Percentiles rank a stretch among this genome's conserved stretches.
These are phyloP conservation scores for Chamaetylas fuelleborni DNA, from an alignment of 2,113 vertebrate genomes.

Conservation along the genomic window DNA sequence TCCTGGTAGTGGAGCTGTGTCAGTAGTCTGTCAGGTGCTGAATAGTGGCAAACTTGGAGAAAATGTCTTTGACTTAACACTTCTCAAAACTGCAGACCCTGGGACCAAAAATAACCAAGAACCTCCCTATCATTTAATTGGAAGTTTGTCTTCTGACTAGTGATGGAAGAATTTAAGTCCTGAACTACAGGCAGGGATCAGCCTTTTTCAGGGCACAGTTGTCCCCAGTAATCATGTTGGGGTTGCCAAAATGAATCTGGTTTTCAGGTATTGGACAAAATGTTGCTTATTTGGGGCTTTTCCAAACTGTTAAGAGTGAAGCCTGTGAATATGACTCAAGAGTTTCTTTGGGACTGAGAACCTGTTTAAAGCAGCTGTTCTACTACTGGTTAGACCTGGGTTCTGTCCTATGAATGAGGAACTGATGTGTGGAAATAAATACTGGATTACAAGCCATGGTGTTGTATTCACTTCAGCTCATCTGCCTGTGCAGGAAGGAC, in stretches of 20 bases:
- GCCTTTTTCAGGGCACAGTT: background rate
- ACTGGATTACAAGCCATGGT: slow-evolving; percentile 18
- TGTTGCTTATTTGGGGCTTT: background rate
- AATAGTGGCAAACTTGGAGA: slow-evolving; percentile 3
- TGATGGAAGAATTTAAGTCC: background rate
- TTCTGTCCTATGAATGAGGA: slow-evolving; percentile 4
- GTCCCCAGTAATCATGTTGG: background rate
- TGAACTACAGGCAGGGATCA: background rate
- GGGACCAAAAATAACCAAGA: slow-evolving; percentile 19
- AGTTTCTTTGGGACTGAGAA: slow-evolving; percentile 14
- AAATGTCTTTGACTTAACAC: slow-evolving; percentile 8
- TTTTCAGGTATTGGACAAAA: background rate
- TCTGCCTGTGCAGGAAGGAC: background rate
- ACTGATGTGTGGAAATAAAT: background rate
- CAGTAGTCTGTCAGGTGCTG: slow-evolving; percentile 15
- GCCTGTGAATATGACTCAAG: background rate
- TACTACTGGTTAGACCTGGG: background rate
- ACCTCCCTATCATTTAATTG: background rate
- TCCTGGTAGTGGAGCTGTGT: background rate
- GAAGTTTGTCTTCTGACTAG: background rate
- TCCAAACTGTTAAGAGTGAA: background rate
- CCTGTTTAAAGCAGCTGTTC: background rate
- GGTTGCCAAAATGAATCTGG: background rate
- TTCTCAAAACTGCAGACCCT: slow-evolving; percentile 65
- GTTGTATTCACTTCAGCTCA: background rate